A percentile compares a stretch with the other conserved stretches of the same genome.
Conservation (phyloP, 2,888 invertebrate species). For the Mesorhabditis spiculigera region DNA sequence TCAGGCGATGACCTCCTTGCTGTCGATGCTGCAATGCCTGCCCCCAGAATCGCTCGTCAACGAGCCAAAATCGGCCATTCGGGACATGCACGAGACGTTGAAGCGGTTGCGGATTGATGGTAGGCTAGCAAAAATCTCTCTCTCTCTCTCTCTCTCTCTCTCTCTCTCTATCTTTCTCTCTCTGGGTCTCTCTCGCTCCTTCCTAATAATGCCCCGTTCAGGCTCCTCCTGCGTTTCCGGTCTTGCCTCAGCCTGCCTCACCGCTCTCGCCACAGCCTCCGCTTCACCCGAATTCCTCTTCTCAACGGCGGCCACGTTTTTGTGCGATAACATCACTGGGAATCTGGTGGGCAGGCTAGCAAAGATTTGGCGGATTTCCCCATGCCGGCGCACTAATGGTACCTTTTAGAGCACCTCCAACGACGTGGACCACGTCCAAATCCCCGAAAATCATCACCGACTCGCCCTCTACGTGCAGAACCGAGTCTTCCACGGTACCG, state of each 20-base stretch:
- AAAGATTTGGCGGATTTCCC: not conserved
- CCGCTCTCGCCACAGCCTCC: constrained; percentile 84
- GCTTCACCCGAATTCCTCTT: constrained; percentile 68
- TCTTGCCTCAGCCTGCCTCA: constrained; percentile 83
- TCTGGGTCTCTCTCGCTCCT: not conserved
- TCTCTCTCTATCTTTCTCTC: not conserved
- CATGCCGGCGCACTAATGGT: no score
- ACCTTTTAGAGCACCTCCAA: constrained; percentile 27
- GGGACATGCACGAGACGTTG: constrained; percentile 77
- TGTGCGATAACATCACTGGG: constrained; percentile 21
- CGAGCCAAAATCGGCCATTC: constrained; percentile 76
- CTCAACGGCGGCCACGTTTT: constrained; percentile 28
- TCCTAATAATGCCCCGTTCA: constrained; percentile 7
- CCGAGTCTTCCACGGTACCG: constrained; percentile 20
- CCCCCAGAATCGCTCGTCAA: constrained; percentile 78
- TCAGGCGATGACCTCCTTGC: not conserved
- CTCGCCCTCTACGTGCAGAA: constrained; percentile 41
- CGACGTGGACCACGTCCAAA: constrained; percentile 29
- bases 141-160: no score
- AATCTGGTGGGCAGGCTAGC: not conserved
- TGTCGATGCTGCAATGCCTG: constrained; percentile 57
- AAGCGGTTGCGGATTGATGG: constrained; percentile 60
- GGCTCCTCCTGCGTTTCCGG: constrained; percentile 69
- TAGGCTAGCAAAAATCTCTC: not conserved
- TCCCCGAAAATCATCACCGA: constrained; percentile 47